Evolutionary conservation across 2,888 invertebrate genomes (phyloP), one percentile per base, ranked within the genome.

Genomic region (Trachelus iudaicus): DNA sequence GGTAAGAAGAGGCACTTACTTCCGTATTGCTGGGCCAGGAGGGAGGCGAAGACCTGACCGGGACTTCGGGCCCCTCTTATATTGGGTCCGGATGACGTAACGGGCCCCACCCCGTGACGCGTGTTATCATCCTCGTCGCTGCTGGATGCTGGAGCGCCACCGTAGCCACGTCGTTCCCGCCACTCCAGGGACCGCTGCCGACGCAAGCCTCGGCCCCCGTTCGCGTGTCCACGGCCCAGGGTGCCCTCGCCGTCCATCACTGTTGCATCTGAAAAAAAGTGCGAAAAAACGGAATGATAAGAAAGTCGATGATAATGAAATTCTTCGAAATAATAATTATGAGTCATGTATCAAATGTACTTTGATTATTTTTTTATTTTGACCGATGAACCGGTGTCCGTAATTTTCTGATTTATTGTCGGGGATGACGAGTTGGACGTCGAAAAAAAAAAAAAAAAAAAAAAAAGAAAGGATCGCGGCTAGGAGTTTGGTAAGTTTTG

Each of bases 151-250:
- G 83, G 94, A 83, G 93, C 93, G 82, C 93, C 93, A 88, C 93
- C 93, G 90, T 93, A 93, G 89, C 93, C 93, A 81, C 94, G 91
- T 88, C 94, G 93, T 82, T 93, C 93, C 80, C 92, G 92, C 93
- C 94, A 93, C 91, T 94, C 93, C 73, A 93, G 92, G 88, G 93
- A 94, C 85, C 93, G 93, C 90, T 94, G 93, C 76, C 93, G 93
- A 77, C 93, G 89, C 89, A 89, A 85, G 77, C 89, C 89, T 85
- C 89, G 89, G 88, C 88, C 88, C 88, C 89, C 89, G 82, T 89
- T 87, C 71, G 88, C 85, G 83, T 90, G 88, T 77, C 87, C 83
- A 89, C 92, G 89, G 90, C 89, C 84, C 90, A 89, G 85, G 69
- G 89, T 89, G 76, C 89, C 87, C 81, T 89, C 89, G 79, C 89